A percentile compares a stretch with the other conserved stretches of the same genome.
Evolutionary conservation across 2,113 vertebrate genomes (phyloP).

Genomic region (Dermatemys mawii): DNA sequence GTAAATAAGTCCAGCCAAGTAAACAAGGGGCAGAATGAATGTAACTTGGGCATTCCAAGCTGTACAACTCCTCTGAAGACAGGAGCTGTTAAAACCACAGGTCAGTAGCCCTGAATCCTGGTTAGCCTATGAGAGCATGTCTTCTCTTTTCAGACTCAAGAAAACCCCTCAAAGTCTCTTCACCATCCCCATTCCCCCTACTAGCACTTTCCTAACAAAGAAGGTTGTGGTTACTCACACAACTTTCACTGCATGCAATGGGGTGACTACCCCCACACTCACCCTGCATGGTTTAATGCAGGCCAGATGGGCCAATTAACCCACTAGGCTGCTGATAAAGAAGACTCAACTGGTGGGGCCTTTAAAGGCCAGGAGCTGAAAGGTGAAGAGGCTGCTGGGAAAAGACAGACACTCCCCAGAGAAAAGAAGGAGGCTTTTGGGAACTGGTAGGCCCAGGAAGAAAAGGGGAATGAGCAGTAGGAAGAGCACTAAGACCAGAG

Average conservation of each 20-base stretch:
- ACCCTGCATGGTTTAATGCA: no score
- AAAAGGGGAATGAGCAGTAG: no score
- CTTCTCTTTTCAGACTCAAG: background rate
- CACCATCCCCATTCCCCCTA: background rate
- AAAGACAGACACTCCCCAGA: no score
- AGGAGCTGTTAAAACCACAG: background rate
- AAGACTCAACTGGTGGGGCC: no score
- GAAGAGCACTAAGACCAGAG: no score
- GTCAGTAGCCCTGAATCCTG: background rate
- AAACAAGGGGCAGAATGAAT: background rate
- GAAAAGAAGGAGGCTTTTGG: no score
- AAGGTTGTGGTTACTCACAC: background rate
- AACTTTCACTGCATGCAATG: background rate
- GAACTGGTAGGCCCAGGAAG: no score
- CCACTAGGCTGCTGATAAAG: no score
- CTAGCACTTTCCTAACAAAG: background rate
- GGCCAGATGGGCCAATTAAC: no score
- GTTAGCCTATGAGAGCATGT: background rate
- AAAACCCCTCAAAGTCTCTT: background rate
- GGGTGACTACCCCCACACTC: no score
- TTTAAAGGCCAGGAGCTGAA: no score
- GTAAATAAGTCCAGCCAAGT: background rate
- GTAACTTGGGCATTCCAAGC: background rate
- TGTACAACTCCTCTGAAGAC: background rate
- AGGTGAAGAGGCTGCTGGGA: no score